Evolutionary conservation across 2,797 vertebrate species (phyloP), one percentile per base, ranked within the genome.

Genomic region (Characodon lateralis): DNA sequence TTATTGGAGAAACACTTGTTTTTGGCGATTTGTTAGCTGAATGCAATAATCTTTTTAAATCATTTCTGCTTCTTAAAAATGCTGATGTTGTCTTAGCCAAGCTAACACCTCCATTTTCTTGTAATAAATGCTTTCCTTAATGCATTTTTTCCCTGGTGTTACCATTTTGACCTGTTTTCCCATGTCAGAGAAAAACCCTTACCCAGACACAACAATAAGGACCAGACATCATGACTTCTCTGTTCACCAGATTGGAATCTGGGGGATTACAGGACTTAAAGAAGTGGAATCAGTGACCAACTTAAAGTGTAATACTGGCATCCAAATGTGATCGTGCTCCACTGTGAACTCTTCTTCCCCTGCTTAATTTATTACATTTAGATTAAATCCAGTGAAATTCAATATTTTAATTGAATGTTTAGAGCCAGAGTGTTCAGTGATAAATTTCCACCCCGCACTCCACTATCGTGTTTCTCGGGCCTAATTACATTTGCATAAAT

Each of bases 401-500:
- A 96, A 98, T 97, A 98, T 96, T 98, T 97, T 97, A 97, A 97
- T 97, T 98, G 96, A 97, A 97, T 97, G 97, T 98, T 98, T 97
- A 97, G 96, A 97, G 96, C 94, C 95, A 94, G 96, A 96, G 96
- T 96, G 97, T 95, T 97, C 35, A 90, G 96, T 97, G 97, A 97
- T 98, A 97, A 96, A 97, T 98, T 97, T 97, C 97, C 97, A 92
- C 95, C 94, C 93, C 94, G 95, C 90, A 94, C 97, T 95, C 96
- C 92, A 85, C 90, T 95, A 97, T 98, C 96, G 93, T 96, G 96
- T 97, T 97, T 96, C 97, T 95, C 85, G 16, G 66, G 95, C 95
- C 97, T 98, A 98, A 98, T 99, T 98, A 96, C 97, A 99, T 98
- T 98, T 98, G 97, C 97, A 98, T 99, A 98, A 98, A 98, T 97